Evolutionary conservation across 2,888 invertebrate species (phyloP), one percentile per base, ranked within the genome.

Genomic region (Petrolisthes manimaculis): DNA sequence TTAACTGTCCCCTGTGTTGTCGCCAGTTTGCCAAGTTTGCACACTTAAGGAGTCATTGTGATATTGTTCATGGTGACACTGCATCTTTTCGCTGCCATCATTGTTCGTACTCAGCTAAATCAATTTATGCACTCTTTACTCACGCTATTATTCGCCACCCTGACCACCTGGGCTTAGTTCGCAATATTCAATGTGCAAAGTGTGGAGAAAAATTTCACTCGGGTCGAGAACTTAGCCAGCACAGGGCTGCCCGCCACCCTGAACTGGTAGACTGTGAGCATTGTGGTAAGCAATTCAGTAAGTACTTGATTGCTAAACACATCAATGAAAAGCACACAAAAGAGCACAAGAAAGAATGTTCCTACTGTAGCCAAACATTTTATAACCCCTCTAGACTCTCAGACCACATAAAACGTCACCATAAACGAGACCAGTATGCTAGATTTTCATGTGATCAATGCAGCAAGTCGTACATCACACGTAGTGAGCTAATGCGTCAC

Each of bases 151-250:
- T 89, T 69, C 89, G 77, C n/a, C 89, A 89, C 61, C 89, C 89
- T n/a, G 85, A 78, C 71, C 75, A 89, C 54, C 78, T 89, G 21
- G 89, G 89, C 37, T 71, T 89, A 81, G 83, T 81, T 51, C 82
- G 83, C 5, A 86, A 89, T 53, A 79, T 89, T 4, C 83, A 67
- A 6, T 89, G 89, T 69, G 56, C 85, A 53, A 82, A 83, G 67
- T 89, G 89, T 85, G 85, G 89, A 74, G 89, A 89, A 83, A 86
- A 89, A 54, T 89, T 89, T 69, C 82, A 89, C 74, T 89, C 89
- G 14, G 85, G 89, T 12, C 71, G 89, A 69, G 89, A 89, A 14
- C 55, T 89, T 24, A 86, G 79, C 53, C 85, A 86, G 56, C 89
- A 89, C 67, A 89, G 78, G 71, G 77, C 78, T 24, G 51, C 75